Evolutionary conservation across 2,113 vertebrate genomes (phyloP), one percentile per base, ranked within the genome.

Genomic region (Cyrtonyx montezumae): DNA sequence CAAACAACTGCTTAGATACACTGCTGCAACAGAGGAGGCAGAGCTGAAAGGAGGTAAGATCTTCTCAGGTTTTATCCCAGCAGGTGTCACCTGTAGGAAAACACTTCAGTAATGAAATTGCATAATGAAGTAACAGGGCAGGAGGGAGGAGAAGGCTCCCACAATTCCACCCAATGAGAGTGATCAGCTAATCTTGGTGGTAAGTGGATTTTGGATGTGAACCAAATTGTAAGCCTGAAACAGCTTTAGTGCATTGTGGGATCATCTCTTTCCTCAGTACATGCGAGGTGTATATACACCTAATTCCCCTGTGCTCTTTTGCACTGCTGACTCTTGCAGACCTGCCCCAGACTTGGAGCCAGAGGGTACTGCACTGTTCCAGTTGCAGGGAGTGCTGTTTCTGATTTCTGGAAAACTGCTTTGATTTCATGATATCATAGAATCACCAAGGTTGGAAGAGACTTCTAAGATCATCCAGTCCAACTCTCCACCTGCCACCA

Each of bases 61-160:
- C 32, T 78, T 32, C 87, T 55, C 71, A 2, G 67, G 36, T 26
- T 13, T 45, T 74, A 26, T 58, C 86, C 11, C 76, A 53, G 86
- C 87, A 75, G 81, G 66, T 73, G 87, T 58, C 78, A 87, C 87
- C 75, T 92, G 81, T 30, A 89, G 63, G 68, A 73, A 59, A 66
- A 8, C 67, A 67, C 63, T 25, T 66, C 43, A 25, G 45, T 26
- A 42, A 21, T 53, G 16, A 82, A 73, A 84, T 7, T 3, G 14
- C 36, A 65, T 13, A 19, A 56, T 49, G 20, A 78, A 74, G 66
- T 68, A 14, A 75, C 45, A 16, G 55, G 19, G 12, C 0, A 3
- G 26, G 6, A 62, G 9, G 5, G 13, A 16, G 25, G 65, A 40
- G 34, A 37, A 53, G 58, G 8, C 81, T 66, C 62, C n/a, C 49